A percentile compares a stretch with the other conserved stretches of the same genome.
These are phyloP conservation scores for Telmatochromis sp. DNA, from an alignment of 2,113 vertebrate species.

Conservation along the genomic window DNA sequence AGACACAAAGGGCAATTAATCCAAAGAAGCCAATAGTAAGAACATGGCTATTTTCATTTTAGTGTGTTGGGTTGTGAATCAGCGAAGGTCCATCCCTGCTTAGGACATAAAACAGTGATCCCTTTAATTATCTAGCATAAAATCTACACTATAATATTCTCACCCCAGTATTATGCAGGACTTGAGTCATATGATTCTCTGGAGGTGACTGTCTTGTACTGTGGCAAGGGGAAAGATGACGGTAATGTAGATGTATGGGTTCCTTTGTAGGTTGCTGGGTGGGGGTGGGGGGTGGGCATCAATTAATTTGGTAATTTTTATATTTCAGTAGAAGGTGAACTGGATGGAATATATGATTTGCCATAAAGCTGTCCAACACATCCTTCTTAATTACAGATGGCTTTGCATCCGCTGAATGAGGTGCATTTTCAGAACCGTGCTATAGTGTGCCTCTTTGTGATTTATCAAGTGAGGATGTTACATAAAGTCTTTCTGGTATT, in stretches of 20 bases:
- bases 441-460: neutral
- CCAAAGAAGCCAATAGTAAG: conserved; percentile 26
- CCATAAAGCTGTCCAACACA: conserved; percentile 35
- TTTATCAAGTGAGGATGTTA: neutral
- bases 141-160: conserved; percentile 60
- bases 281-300: conserved; percentile 3
- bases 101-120: conserved; percentile 61
- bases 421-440: neutral
- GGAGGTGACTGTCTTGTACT: conserved; percentile 48
- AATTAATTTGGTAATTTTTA: conserved; percentile 60
- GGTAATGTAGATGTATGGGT: conserved; percentile 59
- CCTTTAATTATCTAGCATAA: conserved; percentile 65
- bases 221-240: conserved; percentile 34
- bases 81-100: conserved; percentile 36
- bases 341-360: conserved; percentile 42
- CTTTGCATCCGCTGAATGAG: neutral
- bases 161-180: conserved; percentile 41
- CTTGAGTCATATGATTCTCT: conserved; percentile 48
- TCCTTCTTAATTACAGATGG: conserved; percentile 27
- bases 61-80: conserved; percentile 50
- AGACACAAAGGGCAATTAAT: conserved; percentile 53
- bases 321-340: conserved; percentile 49
- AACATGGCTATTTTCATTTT: conserved; percentile 37
- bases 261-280: conserved; percentile 37
- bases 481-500: neutral